Percentiles rank a stretch among this genome's conserved stretches.
phyloP scores from a whole-genome alignment of 2,888 invertebrate species.

The Lepas anatifera region DNA sequence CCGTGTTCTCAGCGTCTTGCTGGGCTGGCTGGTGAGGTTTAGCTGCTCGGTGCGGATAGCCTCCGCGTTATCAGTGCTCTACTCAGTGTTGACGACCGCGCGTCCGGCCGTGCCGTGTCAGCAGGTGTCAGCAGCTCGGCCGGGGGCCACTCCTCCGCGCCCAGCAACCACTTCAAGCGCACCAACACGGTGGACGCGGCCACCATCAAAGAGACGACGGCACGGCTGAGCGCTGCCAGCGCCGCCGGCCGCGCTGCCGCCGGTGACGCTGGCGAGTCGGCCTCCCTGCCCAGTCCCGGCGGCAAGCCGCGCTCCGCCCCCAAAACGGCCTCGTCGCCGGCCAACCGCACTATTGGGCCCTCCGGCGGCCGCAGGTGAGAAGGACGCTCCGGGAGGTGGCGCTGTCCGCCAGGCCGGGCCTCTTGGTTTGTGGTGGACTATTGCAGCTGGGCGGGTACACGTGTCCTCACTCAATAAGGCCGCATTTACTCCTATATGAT shows the following conservation, averaged over 20 bases:
- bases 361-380: conserved; percentile 22
- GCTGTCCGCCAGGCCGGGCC: too few relatives aligned
- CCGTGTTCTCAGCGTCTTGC: too few relatives aligned
- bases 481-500: too few relatives aligned
- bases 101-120: too few relatives aligned
- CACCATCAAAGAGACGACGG: conserved; percentile 82
- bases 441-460: too few relatives aligned
- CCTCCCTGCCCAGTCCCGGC: conserved; percentile 2
- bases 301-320: not conserved
- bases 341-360: conserved; percentile 19
- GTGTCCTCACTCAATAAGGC: too few relatives aligned
- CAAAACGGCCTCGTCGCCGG: not conserved
- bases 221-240: conserved; percentile 13
- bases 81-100: too few relatives aligned
- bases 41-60: too few relatives aligned
- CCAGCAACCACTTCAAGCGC: conserved; percentile 49
- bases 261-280: conserved; percentile 16
- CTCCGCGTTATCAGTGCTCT: too few relatives aligned
- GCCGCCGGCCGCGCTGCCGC: conserved; percentile 3
- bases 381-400: too few relatives aligned
- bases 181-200: conserved; percentile 89
- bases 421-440: too few relatives aligned
- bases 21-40: too few relatives aligned
- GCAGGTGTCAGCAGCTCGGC: not conserved
- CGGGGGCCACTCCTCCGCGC: not conserved